phyloP scores from a whole-genome alignment of 2,888 invertebrate species.

The Drepana falcataria region DNA sequence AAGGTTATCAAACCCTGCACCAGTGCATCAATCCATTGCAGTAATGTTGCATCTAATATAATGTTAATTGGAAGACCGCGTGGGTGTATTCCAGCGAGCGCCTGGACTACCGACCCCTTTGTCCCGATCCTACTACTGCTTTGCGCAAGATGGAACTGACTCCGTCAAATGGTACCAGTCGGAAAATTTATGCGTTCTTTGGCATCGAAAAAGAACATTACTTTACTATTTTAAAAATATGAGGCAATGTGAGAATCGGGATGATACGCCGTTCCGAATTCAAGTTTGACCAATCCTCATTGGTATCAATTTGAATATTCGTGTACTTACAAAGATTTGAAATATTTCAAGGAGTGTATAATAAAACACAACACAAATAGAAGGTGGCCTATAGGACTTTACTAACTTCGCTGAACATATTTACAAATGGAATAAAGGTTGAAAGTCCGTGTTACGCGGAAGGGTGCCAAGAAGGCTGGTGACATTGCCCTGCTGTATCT shows the following conservation, averaged over 20 bases:
- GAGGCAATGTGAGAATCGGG: neutral
- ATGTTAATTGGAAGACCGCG: slow-evolving; percentile 31
- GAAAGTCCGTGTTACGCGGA: too few species aligned
- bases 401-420: too few species aligned
- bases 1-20: slow-evolving; percentile 19
- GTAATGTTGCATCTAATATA: slow-evolving; percentile 35
- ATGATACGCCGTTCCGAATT: too few species aligned
- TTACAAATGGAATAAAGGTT: too few species aligned
- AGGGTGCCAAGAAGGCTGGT: too few species aligned
- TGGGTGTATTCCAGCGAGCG: slow-evolving; percentile 25
- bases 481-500: too few species aligned
- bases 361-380: too few species aligned
- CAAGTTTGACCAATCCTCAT: too few species aligned
- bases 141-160: neutral
- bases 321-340: too few species aligned
- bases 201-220: neutral
- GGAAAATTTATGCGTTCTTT: neutral
- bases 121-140: neutral
- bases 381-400: too few species aligned
- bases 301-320: too few species aligned
- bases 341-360: too few species aligned
- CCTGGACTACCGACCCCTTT: slow-evolving; percentile 6
- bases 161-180: neutral
- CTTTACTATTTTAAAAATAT: neutral
- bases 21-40: slow-evolving; percentile 25